These are phyloP conservation scores for Oncorhynchus masou DNA, from an alignment of 2,113 vertebrate genomes.

Conservation along the genomic window DNA sequence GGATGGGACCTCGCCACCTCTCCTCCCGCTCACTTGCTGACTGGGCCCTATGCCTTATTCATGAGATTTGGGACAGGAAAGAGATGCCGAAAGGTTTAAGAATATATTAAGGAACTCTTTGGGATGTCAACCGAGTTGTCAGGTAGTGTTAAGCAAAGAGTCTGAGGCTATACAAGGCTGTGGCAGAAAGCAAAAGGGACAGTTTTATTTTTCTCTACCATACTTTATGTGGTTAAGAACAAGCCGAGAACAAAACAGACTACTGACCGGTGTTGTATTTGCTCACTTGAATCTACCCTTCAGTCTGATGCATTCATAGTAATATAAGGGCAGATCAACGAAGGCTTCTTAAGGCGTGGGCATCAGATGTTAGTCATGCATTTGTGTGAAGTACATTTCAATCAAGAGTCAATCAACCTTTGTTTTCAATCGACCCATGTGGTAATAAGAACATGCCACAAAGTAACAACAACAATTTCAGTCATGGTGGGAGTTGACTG, in stretches of 20 bases:
- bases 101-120: slow-evolving; percentile 88
- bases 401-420: too few relatives aligned
- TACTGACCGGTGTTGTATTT: not conserved
- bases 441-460: too few relatives aligned
- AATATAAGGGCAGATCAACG: not conserved
- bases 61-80: slow-evolving; percentile 80
- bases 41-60: slow-evolving; percentile 88
- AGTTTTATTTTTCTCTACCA: slow-evolving; percentile 3
- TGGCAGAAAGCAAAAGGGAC: slow-evolving; percentile 50
- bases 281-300: not conserved
- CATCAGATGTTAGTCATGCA: not conserved
- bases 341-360: not conserved
- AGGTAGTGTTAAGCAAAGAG: slow-evolving; percentile 78
- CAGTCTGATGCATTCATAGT: not conserved
- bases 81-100: slow-evolving; percentile 85
- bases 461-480: too few relatives aligned
- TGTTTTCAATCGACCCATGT: too few relatives aligned
- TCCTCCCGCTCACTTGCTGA: slow-evolving; percentile 84
- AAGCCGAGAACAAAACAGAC: not conserved
- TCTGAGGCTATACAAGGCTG: slow-evolving; percentile 58
- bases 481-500: too few relatives aligned
- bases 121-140: slow-evolving; percentile 81
- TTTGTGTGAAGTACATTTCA: not conserved
- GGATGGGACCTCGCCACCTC: slow-evolving; percentile 81
- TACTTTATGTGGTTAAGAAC: not conserved